Base-by-base conservation (phyloP, 2,113 vertebrate genomes). In the Megaceryle maxima region DNA sequence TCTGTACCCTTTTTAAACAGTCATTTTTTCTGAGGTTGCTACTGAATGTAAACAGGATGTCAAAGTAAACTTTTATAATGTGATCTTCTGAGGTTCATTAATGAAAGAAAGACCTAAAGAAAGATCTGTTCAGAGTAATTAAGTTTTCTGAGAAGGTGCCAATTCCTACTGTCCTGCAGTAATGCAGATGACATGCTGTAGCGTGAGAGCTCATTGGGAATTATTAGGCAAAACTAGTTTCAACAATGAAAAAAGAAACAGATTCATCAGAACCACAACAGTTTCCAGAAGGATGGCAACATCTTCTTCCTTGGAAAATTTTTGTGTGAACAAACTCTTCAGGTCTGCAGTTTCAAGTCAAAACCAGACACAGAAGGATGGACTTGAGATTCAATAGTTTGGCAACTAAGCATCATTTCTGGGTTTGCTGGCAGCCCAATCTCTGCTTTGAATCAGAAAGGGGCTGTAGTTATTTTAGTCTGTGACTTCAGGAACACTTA, bases 1-100 rank as follows among this genome's bases (percentile, higher is more conserved):
- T 96, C 87, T 59, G 60, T n/a, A 87, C 67, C 63, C 70, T 92
- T 92, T 96, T 60, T 56, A 96, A 37, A 94, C 92, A 93, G 82
- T 73, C 46, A 37, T 69, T 94, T 94, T 41, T 73, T 90, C 50
- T 59, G 39, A 88, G 64, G 24, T 86, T 91, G 79, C 67, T 93
- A 87, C 75, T 91, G 62, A 87, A 83, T 93, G 59, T 84, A 95
- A 97, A 88, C 74, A 85, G 74, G 62, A 96, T 16, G 13, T 56
- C 78, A 81, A 46, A 81, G 63, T 41, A 44, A 88, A 89, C 81
- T 79, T 88, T 64, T 46, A 57, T 11, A 81, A 14, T 37, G 22
- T 84, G 66, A 81, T 85, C 39, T 90, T 91, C 79, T 46, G 68
- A 67, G 60, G 53, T 44, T 92, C 43, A 51, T 82, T 94, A 94